phyloP scores from a whole-genome alignment of 2,888 invertebrate species.

The Leptogaster cylindrica region DNA sequence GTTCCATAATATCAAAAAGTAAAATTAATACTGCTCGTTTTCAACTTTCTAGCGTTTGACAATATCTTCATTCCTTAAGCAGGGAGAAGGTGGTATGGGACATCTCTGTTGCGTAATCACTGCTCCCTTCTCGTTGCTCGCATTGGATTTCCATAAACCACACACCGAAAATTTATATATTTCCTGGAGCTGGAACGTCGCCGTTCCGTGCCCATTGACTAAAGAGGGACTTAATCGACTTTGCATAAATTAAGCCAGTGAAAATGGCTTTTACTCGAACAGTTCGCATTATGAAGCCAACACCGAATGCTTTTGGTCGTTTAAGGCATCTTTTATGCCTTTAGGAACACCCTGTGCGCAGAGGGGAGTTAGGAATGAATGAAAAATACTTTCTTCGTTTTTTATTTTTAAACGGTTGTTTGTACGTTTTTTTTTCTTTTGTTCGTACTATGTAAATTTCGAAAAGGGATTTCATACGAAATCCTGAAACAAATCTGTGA shows the following conservation, averaged over 20 bases:
- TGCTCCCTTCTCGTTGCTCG: neutral
- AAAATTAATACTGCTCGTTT: neutral
- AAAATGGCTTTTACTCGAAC: constrained; percentile 33
- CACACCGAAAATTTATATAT: constrained; percentile 26
- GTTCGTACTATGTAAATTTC: constrained; percentile 30
- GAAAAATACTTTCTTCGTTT: constrained; percentile 24
- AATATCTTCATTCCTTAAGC: too few species aligned
- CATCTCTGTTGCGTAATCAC: neutral
- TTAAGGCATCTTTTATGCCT: constrained; percentile 4
- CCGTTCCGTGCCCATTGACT: constrained; percentile 14
- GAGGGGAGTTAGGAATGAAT: constrained; percentile 14
- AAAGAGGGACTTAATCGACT: constrained; percentile 41
- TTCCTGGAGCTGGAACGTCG: neutral
- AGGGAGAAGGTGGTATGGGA: too few species aligned
- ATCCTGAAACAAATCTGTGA: constrained; percentile 37
- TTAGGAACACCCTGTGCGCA: neutral
- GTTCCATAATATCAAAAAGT: neutral
- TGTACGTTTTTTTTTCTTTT: constrained; percentile 2
- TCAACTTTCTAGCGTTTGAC: neutral
- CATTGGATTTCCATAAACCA: constrained; percentile 31
- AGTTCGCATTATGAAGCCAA: neutral
- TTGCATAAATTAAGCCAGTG: constrained; percentile 44
- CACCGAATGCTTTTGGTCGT: constrained; percentile 20
- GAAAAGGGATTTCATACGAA: constrained; percentile 32
- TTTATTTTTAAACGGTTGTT: constrained; percentile 1